Conservation (phyloP, 2,888 invertebrate genomes). For the Strigamia transsilvanica region DNA sequence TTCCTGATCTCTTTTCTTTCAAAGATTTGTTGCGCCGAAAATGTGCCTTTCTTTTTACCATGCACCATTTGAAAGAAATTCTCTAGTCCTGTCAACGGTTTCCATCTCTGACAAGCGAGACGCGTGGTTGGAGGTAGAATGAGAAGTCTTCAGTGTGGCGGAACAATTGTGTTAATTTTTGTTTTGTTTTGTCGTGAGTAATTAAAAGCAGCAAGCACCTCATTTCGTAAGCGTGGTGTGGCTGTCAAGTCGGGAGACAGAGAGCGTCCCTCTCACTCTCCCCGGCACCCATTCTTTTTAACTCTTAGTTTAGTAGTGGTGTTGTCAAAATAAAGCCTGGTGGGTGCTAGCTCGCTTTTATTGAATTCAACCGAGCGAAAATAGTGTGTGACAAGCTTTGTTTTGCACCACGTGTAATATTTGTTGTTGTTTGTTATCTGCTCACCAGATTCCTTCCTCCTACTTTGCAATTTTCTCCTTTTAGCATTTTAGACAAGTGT, state of each 20-base stretch:
- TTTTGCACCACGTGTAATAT: constrained; percentile 50
- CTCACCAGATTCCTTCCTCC: constrained; percentile 48
- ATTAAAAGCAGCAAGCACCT: constrained; percentile 52
- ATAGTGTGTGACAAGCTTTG: constrained; percentile 52
- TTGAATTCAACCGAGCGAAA: constrained; percentile 49
- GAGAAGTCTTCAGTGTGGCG: constrained; percentile 46
- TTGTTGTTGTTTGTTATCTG: constrained; percentile 54
- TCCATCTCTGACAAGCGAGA: constrained; percentile 46
- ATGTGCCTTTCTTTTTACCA: not conserved
- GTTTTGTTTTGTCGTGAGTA: constrained; percentile 52
- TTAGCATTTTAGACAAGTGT: constrained; percentile 43
- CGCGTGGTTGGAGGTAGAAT: constrained; percentile 44
- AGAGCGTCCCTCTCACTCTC: constrained; percentile 37
- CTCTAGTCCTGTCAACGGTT: constrained; percentile 34
- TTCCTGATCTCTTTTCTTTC: not conserved
- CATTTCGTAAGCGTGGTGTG: constrained; percentile 46
- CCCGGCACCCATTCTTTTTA: constrained; percentile 13
- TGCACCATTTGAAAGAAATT: constrained; percentile 39
- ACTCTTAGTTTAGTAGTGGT: constrained; percentile 45
- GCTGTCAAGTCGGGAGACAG: constrained; percentile 45
- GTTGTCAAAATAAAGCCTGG: constrained; percentile 48
- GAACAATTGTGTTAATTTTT: constrained; percentile 53
- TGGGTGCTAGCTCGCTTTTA: constrained; percentile 48
- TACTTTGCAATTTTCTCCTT: constrained; percentile 39
- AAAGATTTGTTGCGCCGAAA: not conserved